Base-by-base conservation (phyloP, 2,888 invertebrate genomes). In the Carabus problematicus region DNA sequence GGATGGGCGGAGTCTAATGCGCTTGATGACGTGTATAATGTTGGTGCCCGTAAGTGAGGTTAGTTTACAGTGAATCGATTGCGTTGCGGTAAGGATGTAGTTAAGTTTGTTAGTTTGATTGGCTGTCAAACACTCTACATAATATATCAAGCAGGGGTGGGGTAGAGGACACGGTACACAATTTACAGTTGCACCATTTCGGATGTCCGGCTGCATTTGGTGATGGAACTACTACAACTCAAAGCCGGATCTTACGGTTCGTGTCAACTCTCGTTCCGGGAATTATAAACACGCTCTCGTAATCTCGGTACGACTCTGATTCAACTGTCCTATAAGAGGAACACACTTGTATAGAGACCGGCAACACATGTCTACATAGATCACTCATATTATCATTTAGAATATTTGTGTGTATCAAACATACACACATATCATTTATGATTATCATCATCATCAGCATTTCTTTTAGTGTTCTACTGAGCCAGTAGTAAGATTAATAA, bases 201-300 rank as follows among this genome's bases (percentile, higher is more conserved):
- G 56, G 64, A 54, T 47, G 16, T 63, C 49, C 42, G 60, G 45
- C 45, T 55, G 69, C 69, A 69, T 69, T 69, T 69, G 69, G 47
- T 69, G 62, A 62, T 69, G 69, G 69, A 69, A 69, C 69, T 69
- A 69, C 69, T 69, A 69, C 69, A 69, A 69, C 69, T 69, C 56
- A 69, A 62, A 69, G 72, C 71, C 69, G 70, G 66, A 70, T 72
- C 86, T 86, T 86, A 86, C 86, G 85, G 85, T 85, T 86, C 81
- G 85, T 85, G 83, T 85, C 85, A 84, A 85, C 85, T 84, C 85
- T 85, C 84, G 86, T 85, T 84, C 86, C 86, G 82, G 86, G 86
- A 84, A 89, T 89, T 85, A 88, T 89, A 88, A 89, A 89, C 83
- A 89, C 89, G 84, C 88, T 89, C 86, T 89, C 88, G 86, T 88